Conservation (phyloP, 37 sponge, comb jelly and placozoan genomes). For the Spongia lamella region DNA sequence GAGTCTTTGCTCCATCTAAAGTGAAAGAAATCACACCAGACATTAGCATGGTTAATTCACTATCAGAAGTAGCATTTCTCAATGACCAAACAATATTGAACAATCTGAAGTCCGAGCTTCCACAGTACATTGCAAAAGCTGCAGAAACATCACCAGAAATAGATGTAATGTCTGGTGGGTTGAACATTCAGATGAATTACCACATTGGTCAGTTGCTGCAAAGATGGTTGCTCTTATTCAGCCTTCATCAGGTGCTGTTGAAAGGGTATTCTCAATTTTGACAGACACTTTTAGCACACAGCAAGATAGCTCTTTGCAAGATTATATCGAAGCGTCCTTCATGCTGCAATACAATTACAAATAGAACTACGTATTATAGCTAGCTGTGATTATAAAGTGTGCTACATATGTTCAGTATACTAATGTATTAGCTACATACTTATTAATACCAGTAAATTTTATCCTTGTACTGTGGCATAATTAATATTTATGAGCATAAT, state of each 20-base stretch:
- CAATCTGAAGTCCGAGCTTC: slow-evolving; percentile 22
- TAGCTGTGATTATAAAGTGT: too few relatives aligned
- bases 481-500: too few relatives aligned
- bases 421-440: too few relatives aligned
- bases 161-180: slow-evolving; percentile 40
- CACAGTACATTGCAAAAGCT: slow-evolving; percentile 26
- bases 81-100: slow-evolving; percentile 2
- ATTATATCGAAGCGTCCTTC: slow-evolving; percentile 19
- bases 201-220: slow-evolving; percentile 17
- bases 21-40: too few relatives aligned
- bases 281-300: slow-evolving; percentile 15
- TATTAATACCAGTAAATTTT: too few relatives aligned
- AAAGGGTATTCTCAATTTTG: slow-evolving; percentile 38
- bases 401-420: too few relatives aligned
- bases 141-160: slow-evolving; percentile 1
- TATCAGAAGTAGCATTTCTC: slow-evolving; percentile 4
- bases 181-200: slow-evolving; percentile 5
- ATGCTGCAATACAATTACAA: slow-evolving; percentile 31
- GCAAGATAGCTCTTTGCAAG: background rate
- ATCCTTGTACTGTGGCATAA: too few relatives aligned
- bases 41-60: too few relatives aligned
- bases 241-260: slow-evolving; percentile 39
- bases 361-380: slow-evolving; percentile 1
- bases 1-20: too few relatives aligned
- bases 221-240: slow-evolving; percentile 25